Evolutionary conservation across 1,140 invertebrate species (phyloP).

Genomic region (Danaus plexippus): DNA sequence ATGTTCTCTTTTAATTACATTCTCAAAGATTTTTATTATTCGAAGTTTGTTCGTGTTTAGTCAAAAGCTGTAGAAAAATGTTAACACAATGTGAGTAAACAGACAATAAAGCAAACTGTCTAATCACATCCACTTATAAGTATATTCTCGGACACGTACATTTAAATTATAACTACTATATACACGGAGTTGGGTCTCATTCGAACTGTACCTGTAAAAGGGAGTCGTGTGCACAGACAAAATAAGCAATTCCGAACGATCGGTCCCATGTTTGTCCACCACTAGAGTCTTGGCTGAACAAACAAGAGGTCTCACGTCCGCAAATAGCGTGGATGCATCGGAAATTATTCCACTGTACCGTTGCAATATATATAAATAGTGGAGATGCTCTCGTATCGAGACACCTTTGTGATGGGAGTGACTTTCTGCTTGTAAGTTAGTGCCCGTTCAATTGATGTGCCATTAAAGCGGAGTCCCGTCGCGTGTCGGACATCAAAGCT

Average conservation of each 20-base stretch:
- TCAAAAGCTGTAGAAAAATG: too few relatives aligned
- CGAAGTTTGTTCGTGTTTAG: too few relatives aligned
- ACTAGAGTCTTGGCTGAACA: slow-evolving; percentile 66
- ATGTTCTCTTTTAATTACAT: too few relatives aligned
- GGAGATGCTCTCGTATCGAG: slow-evolving; percentile 5
- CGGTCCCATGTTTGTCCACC: slow-evolving; percentile 65
- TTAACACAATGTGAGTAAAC: too few relatives aligned
- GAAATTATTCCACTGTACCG: slow-evolving; percentile 46
- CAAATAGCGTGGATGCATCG: slow-evolving; percentile 64
- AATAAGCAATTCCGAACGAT: slow-evolving; percentile 70
- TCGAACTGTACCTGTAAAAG: slow-evolving; percentile 47
- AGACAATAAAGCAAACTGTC: too few relatives aligned
- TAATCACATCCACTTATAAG: too few relatives aligned
- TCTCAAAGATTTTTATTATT: too few relatives aligned
- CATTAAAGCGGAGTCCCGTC: slow-evolving; percentile 29
- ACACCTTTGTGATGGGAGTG: neutral
- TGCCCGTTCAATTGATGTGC: too few relatives aligned
- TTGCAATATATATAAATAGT: slow-evolving; percentile 48
- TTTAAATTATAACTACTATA: too few relatives aligned
- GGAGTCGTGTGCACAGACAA: slow-evolving; percentile 64
- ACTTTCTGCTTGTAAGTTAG: slow-evolving; percentile 1
- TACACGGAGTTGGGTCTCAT: too few relatives aligned
- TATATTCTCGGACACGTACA: too few relatives aligned
- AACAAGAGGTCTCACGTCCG: slow-evolving; percentile 65
- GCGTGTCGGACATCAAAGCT: slow-evolving; percentile 55